Percentiles rank a stretch among this genome's conserved stretches.
phyloP scores from a whole-genome alignment of 2,797 vertebrate species.

The Benthosema pterotum region DNA sequence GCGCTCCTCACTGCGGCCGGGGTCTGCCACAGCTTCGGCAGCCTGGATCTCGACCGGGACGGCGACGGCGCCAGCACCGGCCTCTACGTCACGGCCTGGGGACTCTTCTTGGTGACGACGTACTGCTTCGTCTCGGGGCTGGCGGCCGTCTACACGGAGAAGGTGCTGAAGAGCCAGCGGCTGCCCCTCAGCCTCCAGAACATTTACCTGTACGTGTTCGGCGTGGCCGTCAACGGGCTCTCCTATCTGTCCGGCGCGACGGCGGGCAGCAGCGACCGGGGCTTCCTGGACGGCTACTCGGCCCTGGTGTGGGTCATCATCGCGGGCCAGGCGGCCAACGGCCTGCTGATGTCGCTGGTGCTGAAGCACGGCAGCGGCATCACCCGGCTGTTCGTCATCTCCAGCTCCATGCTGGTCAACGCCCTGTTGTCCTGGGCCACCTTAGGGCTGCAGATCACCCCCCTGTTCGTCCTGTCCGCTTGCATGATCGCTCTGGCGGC shows the following conservation, averaged over 20 bases:
- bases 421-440: conserved; percentile 85
- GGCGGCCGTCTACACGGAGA: conserved; percentile 92
- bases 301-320: conserved; percentile 82
- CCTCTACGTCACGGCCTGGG: conserved; percentile 84
- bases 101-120: conserved; percentile 82
- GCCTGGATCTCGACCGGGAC: conserved; percentile 60
- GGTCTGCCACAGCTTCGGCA: conserved; percentile 85
- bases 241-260: conserved; percentile 72
- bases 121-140: conserved; percentile 91
- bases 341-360: conserved; percentile 93
- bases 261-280: conserved; percentile 40
- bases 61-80: conserved; percentile 25
- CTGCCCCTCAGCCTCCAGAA: conserved; percentile 92
- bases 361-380: conserved; percentile 95
- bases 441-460: conserved; percentile 87
- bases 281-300: conserved; percentile 89
- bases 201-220: conserved; percentile 91
- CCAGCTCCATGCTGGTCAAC: conserved; percentile 92
- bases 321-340: conserved; percentile 88
- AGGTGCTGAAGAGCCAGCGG: conserved; percentile 86
- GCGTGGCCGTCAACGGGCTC: conserved; percentile 84
- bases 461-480: conserved; percentile 84
- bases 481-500: conserved; percentile 85
- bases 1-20: conserved; percentile 86
- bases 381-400: conserved; percentile 93